These are phyloP conservation scores for Calcarius lapponicus DNA, from an alignment of 2,797 vertebrate genomes.

Conservation along the genomic window DNA sequence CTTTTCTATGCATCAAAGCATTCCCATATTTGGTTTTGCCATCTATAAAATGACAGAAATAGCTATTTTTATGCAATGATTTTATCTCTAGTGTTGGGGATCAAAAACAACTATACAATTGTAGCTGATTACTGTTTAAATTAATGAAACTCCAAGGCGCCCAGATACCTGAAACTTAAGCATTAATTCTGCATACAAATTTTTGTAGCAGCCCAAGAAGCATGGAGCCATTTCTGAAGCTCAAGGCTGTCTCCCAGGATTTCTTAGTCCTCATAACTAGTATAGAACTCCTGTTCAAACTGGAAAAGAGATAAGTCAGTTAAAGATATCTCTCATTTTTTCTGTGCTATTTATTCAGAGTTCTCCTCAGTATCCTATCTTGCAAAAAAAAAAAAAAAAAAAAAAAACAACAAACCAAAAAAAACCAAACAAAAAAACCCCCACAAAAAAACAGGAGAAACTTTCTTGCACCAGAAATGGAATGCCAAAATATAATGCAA, in stretches of 20 bases:
- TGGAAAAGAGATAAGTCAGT: background rate
- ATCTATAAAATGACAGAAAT: background rate
- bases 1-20: background rate
- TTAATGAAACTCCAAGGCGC: background rate
- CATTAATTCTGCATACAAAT: background rate
- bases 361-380: background rate
- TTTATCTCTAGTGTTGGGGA: rapidly evolving
- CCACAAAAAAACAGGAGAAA: background rate
- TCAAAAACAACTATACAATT: background rate
- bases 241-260: background rate
- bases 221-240: background rate
- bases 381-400: background rate
- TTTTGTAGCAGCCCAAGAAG: background rate
- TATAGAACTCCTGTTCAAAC: background rate
- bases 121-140: background rate
- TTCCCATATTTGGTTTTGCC: background rate
- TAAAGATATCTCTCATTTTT: background rate
- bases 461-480: background rate
- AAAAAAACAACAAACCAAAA: background rate
- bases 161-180: background rate
- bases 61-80: background rate
- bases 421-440: too few relatives aligned
- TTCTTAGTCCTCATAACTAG: background rate
- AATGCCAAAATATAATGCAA: background rate
- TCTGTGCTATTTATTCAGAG: background rate